A percentile compares a stretch with the other conserved stretches of the same genome.
Evolutionary conservation across 2,888 invertebrate species (phyloP).

Genomic region (Mythimna loreyi): DNA sequence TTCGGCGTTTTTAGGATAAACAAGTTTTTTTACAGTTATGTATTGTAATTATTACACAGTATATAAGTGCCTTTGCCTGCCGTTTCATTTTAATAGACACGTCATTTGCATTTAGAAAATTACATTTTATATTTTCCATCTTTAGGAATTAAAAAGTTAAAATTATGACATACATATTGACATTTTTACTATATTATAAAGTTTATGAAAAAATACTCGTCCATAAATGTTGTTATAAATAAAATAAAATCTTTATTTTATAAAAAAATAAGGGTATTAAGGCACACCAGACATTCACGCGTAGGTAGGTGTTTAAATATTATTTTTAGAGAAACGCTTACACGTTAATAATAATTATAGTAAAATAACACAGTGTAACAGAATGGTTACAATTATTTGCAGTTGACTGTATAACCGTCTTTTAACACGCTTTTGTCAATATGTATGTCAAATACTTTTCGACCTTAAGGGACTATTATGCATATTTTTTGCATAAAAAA

Average conservation of each 20-base stretch:
- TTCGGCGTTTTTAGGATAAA: constrained; percentile 34
- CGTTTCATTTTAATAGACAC: constrained; percentile 36
- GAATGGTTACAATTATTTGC: neutral
- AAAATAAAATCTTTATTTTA: constrained; percentile 6
- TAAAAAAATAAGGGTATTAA: constrained; percentile 2
- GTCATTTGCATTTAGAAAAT: constrained; percentile 10
- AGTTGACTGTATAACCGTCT: neutral
- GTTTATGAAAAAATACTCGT: constrained; percentile 14
- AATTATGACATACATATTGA: constrained; percentile 48
- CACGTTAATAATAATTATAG: neutral
- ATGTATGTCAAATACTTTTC: constrained; percentile 27
- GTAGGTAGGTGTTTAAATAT: neutral
- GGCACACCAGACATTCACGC: neutral
- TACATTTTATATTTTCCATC: neutral
- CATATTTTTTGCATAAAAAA: neutral
- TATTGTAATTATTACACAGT: constrained; percentile 48
- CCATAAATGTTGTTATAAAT: constrained; percentile 31
- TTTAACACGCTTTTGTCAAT: constrained; percentile 21
- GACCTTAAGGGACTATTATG: constrained; percentile 26
- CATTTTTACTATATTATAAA: neutral
- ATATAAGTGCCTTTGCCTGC: constrained; percentile 67
- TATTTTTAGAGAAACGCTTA: neutral
- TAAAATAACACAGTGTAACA: neutral
- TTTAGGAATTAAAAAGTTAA: neutral
- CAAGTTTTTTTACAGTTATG: constrained; percentile 29